Evolutionary conservation across 2,113 vertebrate genomes (phyloP), one percentile per base, ranked within the genome.

Genomic region (Takifugu flavidus): DNA sequence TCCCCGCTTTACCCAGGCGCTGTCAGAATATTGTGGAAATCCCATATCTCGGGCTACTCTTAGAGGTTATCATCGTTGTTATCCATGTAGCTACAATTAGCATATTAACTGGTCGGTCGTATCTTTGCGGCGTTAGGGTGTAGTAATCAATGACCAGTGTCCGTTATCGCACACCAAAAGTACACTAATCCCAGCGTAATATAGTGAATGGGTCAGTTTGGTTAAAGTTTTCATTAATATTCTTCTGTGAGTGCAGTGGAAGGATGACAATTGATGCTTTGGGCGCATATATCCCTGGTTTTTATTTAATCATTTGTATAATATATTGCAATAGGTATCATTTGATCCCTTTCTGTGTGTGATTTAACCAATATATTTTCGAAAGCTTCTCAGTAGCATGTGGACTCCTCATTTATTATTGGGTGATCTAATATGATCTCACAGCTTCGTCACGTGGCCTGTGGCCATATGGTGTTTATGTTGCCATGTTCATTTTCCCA

Each of bases 61-160:
- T 14, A 47, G 49, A 78, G 69, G 75, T 74, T 71, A 62, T 66
- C 59, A 61, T 59, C 66, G 49, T 45, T 65, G 47, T 65, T 65
- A 70, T 72, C 53, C 53, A 49, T 58, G 62, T 72, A 79, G 80
- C 78, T n/a, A 49, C 67, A 6, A 65, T 78, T 86, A 86, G 85
- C 85, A 70, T 69, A 52, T 49, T 63, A 60, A 55, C 47, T 25
- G 7, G 47, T 65, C 49, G 55, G 51, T 68, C 49, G 45, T 73
- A 39, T 65, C 59, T 73, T 27, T 62, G 54, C 58, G 50, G 25
- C 75, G 65, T 53, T 63, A 64, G 55, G 70, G 53, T 75, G 75
- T 67, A 78, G 54, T 52, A 59, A 65, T 56, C 47, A 14, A 4
- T 59, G 53, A 68, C 62, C 50, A 14, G 4, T 59, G 53, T 70